phyloP scores from a whole-genome alignment of 2,888 invertebrate species.

The Polydrusus tereticollis region DNA sequence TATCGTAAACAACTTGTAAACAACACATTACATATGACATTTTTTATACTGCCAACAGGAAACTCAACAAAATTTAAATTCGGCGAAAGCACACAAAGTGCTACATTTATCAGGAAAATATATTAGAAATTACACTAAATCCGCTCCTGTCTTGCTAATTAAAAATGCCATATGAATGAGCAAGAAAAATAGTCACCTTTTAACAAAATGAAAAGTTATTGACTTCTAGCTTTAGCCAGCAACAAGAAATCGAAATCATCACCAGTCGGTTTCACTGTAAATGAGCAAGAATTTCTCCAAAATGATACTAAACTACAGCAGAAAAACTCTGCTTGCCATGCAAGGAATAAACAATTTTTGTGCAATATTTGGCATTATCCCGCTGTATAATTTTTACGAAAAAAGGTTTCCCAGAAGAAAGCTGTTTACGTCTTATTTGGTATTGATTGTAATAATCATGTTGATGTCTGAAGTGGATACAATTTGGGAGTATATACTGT shows the following conservation, averaged over 20 bases:
- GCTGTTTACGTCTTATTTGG: slow-evolving; percentile 21
- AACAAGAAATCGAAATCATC: neutral
- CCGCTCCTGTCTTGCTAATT: neutral
- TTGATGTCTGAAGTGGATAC: slow-evolving; percentile 22
- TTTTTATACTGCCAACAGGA: too few species aligned
- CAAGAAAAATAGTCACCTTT: neutral
- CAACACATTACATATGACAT: too few species aligned
- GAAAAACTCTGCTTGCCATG: slow-evolving; percentile 33
- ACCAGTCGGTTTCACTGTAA: neutral
- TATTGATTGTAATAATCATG: slow-evolving; percentile 18
- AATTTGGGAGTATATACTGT: slow-evolving; percentile 25
- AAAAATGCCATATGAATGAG: neutral
- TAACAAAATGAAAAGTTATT: slow-evolving; percentile 19
- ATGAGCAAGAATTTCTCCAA: neutral
- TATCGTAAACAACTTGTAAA: too few species aligned
- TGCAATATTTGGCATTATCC: slow-evolving; percentile 41
- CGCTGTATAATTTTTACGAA: slow-evolving; percentile 25
- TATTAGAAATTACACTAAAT: neutral
- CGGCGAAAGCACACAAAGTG: too few species aligned
- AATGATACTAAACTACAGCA: slow-evolving; percentile 25
- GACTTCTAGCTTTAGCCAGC: neutral
- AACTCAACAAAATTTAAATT: too few species aligned
- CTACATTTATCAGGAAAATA: too few species aligned
- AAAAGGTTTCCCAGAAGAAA: slow-evolving; percentile 27
- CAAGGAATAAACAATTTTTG: slow-evolving; percentile 37